Conservation (phyloP, 1,140 invertebrate genomes). For the Aphis craccivora region DNA sequence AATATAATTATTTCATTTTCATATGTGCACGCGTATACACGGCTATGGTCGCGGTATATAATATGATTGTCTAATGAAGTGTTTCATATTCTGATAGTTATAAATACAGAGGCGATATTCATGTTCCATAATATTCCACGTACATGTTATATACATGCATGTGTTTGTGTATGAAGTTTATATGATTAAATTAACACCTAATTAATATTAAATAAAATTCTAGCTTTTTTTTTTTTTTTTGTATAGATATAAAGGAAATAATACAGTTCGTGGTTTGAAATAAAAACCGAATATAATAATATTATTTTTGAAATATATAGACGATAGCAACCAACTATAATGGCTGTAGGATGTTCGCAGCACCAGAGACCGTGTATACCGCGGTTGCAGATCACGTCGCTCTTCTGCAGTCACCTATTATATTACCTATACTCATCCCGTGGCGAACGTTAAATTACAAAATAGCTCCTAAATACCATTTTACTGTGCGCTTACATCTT, state of each 20-base stretch:
- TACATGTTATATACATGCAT: neutral
- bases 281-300: too few relatives aligned
- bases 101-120: neutral
- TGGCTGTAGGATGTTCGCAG: too few relatives aligned
- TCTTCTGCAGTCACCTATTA: too few relatives aligned
- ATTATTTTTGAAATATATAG: too few relatives aligned
- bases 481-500: neutral
- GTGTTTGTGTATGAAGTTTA: neutral
- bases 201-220: neutral
- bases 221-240: neutral
- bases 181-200: neutral
- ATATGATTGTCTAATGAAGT: neutral
- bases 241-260: too few relatives aligned
- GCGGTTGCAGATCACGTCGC: neutral
- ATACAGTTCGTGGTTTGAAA: too few relatives aligned
- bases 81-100: neutral
- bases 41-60: neutral
- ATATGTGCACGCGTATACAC: neutral
- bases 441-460: neutral
- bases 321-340: too few relatives aligned
- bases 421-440: neutral
- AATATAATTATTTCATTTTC: constrained; percentile 33
- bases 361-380: neutral
- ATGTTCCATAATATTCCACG: neutral
- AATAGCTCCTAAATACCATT: neutral